Evolutionary conservation across 2,113 vertebrate genomes (phyloP).

Genomic region (Glaucidium brasilianum): DNA sequence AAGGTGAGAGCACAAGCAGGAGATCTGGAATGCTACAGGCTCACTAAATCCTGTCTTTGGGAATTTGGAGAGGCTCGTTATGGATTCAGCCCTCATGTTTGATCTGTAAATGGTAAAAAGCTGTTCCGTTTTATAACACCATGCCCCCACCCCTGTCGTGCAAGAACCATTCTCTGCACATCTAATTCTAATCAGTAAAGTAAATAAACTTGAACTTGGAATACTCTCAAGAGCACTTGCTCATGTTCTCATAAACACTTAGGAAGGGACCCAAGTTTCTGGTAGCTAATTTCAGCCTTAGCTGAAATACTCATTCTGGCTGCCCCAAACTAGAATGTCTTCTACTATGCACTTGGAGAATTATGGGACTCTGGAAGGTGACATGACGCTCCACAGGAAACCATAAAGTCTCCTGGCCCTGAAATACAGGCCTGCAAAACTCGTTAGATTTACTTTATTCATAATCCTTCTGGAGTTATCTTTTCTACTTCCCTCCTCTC

Average conservation of each 20-base stretch:
- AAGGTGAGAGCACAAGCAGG: background rate
- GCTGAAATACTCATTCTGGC: background rate
- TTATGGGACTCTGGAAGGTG: background rate
- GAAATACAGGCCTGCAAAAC: background rate
- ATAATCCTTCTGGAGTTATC: background rate
- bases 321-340: background rate
- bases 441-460: background rate
- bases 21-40: background rate
- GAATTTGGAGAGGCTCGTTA: background rate
- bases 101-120: constrained; percentile 16
- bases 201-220: constrained; percentile 53
- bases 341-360: background rate
- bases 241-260: background rate
- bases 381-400: background rate
- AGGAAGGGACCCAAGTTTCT: background rate
- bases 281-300: background rate
- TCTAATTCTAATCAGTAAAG: background rate
- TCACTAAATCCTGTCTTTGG: background rate
- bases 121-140: background rate
- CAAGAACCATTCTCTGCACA: background rate
- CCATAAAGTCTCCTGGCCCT: background rate
- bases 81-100: background rate
- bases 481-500: background rate
- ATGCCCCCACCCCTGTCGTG: background rate
- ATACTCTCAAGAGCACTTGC: background rate